Conservation (phyloP, 2,113 vertebrate species). For the Amphilophus citrinellus region DNA sequence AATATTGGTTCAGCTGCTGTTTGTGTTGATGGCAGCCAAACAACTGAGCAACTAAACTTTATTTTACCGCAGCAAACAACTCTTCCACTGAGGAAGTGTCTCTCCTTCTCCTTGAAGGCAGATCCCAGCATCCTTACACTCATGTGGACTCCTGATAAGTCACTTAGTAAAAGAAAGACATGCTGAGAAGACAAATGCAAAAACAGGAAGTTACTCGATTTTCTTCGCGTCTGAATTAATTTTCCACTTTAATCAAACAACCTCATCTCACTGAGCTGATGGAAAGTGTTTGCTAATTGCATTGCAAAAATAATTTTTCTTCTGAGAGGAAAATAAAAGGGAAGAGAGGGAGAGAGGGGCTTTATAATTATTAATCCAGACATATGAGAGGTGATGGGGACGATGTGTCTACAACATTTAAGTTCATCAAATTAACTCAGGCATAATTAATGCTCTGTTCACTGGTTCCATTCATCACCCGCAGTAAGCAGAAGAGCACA, state of each 20-base stretch:
- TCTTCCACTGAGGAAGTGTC: background rate
- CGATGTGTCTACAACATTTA: constrained; percentile 25
- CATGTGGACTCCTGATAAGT: background rate
- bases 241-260: background rate
- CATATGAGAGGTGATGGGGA: background rate
- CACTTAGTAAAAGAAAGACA: background rate
- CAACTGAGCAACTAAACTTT: background rate
- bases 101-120: background rate
- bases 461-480: constrained; percentile 17
- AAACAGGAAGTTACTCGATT: background rate
- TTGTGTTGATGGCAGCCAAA: background rate
- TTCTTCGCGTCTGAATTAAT: background rate
- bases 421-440: constrained; percentile 28
- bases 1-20: background rate
- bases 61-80: background rate
- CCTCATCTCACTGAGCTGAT: background rate
- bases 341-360: background rate
- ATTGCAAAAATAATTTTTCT: background rate
- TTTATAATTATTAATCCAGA: background rate
- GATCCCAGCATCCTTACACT: background rate
- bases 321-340: background rate
- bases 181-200: background rate
- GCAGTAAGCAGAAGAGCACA: background rate
- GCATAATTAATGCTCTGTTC: constrained; percentile 24
- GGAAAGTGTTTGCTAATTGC: background rate